These are phyloP conservation scores for Cinclus mexicanus DNA, from an alignment of 2,113 vertebrate species.

Conservation along the genomic window DNA sequence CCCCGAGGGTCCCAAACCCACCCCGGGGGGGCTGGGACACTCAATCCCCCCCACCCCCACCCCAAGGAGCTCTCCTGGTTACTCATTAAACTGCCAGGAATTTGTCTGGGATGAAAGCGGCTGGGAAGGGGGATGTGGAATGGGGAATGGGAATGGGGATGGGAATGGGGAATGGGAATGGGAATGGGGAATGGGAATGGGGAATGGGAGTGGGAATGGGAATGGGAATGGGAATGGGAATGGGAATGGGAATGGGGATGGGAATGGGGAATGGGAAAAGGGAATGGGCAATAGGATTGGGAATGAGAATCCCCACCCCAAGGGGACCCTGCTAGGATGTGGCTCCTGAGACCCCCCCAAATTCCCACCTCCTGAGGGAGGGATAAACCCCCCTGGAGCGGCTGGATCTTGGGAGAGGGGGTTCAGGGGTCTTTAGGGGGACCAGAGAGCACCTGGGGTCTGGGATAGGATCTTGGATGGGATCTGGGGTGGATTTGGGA, in stretches of 20 bases:
- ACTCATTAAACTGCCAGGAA: constrained; percentile 32
- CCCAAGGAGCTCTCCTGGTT: not conserved
- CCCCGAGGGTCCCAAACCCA: not conserved
- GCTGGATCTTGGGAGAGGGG: not conserved
- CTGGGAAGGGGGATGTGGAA: not conserved
- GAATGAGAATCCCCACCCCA: rapidly evolving
- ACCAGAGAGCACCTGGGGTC: not conserved
- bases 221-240: not conserved
- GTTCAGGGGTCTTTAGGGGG: not conserved
- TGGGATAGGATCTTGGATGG: not conserved
- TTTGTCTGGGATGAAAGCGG: not conserved
- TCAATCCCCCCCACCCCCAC: not conserved
- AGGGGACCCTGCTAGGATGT: rapidly evolving
- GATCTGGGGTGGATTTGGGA: not conserved
- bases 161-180: not conserved
- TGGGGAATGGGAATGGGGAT: not conserved
- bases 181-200: too few relatives aligned
- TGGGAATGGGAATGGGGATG: not conserved
- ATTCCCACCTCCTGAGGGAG: not conserved
- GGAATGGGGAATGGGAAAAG: not conserved
- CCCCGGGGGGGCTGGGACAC: not conserved
- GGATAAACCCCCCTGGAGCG: rapidly evolving
- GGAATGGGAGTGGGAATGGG: not conserved
- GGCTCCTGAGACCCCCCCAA: rapidly evolving
- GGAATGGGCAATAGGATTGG: too few relatives aligned